Conservation (phyloP, 1,140 invertebrate species). For the Scaptomyza graminum region DNA sequence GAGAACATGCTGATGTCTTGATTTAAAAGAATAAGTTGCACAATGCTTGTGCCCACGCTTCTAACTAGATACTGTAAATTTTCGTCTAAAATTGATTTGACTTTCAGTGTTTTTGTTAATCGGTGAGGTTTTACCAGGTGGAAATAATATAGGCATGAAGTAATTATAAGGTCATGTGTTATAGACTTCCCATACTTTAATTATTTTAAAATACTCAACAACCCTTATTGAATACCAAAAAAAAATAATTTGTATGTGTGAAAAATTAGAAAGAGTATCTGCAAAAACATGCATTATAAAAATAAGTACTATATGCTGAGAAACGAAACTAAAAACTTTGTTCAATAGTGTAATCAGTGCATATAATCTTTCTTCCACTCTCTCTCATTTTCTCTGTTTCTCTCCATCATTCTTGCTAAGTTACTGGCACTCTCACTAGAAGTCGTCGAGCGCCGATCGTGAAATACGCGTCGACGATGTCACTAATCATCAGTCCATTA, state of each 20-base stretch:
- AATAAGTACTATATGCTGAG: too few relatives aligned
- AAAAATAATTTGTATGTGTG: too few relatives aligned
- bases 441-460: constrained; percentile 12
- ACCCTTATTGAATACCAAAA: too few relatives aligned
- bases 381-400: neutral
- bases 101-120: too few relatives aligned
- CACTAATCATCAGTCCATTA: constrained; percentile 21
- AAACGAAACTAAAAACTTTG: neutral
- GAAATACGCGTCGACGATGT: neutral
- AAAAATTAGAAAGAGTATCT: too few relatives aligned
- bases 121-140: too few relatives aligned
- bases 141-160: too few relatives aligned
- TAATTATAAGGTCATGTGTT: too few relatives aligned
- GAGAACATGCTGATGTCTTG: constrained; percentile 16
- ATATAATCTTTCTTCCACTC: constrained; percentile 9
- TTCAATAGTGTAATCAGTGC: constrained; percentile 15
- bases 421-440: constrained; percentile 2
- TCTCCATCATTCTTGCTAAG: neutral
- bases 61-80: constrained; percentile 31
- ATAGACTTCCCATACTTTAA: too few relatives aligned
- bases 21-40: constrained; percentile 35
- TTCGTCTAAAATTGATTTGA: neutral
- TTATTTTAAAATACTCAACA: too few relatives aligned
- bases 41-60: constrained; percentile 32
- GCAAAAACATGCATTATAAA: neutral